A percentile compares a stretch with the other conserved stretches of the same genome.
Conservation (phyloP, 2,113 vertebrate species). For the Siphamia tubifer region DNA sequence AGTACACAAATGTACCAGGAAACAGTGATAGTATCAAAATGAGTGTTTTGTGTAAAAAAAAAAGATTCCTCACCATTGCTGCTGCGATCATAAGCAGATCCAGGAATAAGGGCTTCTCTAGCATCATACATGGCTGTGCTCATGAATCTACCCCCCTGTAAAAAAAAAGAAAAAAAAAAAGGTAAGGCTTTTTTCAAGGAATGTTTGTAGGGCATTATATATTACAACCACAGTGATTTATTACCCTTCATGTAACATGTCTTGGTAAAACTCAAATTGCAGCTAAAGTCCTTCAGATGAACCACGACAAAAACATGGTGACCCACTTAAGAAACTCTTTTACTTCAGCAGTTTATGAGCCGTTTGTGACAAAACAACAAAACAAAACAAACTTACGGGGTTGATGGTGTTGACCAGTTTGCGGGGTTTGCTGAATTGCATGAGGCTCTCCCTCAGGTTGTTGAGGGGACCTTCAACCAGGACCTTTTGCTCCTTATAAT, state of each 20-base stretch:
- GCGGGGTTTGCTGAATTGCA: constrained; percentile 97
- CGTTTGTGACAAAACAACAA: neutral
- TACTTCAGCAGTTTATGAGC: neutral
- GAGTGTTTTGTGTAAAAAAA: neutral
- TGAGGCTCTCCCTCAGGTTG: constrained; percentile 92
- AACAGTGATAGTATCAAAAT: neutral
- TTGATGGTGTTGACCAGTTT: constrained; percentile 96
- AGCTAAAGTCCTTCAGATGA: neutral
- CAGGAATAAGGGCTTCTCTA: constrained; percentile 92
- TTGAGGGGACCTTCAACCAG: constrained; percentile 94
- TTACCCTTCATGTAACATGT: neutral
- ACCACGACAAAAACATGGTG: neutral
- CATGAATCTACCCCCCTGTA: constrained; percentile 94
- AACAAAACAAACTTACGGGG: constrained; percentile 80
- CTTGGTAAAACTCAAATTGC: neutral
- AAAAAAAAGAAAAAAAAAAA: neutral
- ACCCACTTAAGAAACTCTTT: neutral
- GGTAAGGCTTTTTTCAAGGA: neutral
- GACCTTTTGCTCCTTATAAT: constrained; percentile 97
- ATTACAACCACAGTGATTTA: neutral
- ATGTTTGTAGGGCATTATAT: neutral
- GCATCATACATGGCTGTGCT: constrained; percentile 97
- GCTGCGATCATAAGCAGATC: constrained; percentile 93
- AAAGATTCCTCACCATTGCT: constrained; percentile 83
- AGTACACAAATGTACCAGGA: neutral